Evolutionary conservation across 2,797 vertebrate species (phyloP).

Genomic region (Takifugu rubripes): DNA sequence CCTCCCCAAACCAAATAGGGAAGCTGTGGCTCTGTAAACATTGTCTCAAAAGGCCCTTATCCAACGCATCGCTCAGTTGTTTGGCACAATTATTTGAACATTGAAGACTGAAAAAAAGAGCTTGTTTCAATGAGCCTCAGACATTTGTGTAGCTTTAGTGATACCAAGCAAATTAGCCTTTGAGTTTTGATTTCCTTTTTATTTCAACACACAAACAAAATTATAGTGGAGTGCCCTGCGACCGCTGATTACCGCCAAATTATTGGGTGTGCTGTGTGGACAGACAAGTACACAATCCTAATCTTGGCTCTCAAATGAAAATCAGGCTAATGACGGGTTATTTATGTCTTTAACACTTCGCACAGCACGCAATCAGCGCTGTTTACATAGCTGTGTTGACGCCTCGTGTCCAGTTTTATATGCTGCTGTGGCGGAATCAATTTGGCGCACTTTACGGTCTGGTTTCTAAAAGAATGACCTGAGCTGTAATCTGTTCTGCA

Average conservation of each 20-base stretch:
- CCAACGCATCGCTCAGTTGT: conserved; percentile 8
- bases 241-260: conserved; percentile 43
- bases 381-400: conserved; percentile 7
- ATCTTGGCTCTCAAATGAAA: conserved; percentile 43
- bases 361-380: conserved; percentile 23
- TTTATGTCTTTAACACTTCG: conserved; percentile 46
- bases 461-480: conserved; percentile 3
- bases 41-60: conserved; percentile 11
- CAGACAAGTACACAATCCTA: conserved; percentile 18
- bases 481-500: conserved; percentile 4
- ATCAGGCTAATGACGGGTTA: conserved; percentile 45
- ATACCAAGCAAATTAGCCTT: conserved; percentile 20
- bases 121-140: conserved; percentile 1
- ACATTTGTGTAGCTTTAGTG: conserved; percentile 4
- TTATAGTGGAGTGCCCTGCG: conserved; percentile 25
- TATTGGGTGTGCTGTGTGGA: conserved; percentile 24
- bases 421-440: too few species aligned
- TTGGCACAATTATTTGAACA: conserved; percentile 9
- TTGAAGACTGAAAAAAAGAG: neutral
- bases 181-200: conserved; percentile 15
- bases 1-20: conserved; percentile 38
- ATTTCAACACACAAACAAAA: conserved; percentile 24
- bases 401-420: neutral
- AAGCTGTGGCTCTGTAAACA: conserved; percentile 41
- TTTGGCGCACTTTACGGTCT: neutral